Percentiles rank a stretch among this genome's conserved stretches.
phyloP scores from a whole-genome alignment of 2,888 invertebrate species.

The Drosophila diplacantha region DNA sequence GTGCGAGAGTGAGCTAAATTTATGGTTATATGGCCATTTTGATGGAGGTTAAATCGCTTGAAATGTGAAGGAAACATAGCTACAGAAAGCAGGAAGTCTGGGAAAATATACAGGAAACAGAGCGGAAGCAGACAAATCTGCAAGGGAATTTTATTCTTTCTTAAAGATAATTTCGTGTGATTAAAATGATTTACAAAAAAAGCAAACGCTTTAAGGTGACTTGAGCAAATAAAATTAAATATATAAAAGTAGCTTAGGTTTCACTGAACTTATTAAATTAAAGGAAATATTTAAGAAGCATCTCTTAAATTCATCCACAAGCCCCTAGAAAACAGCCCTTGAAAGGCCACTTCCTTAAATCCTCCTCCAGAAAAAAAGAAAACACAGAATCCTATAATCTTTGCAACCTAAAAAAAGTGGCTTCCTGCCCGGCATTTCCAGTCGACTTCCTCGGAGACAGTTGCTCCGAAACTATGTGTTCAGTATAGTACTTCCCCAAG shows the following conservation, averaged over 20 bases:
- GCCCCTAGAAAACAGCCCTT: background rate
- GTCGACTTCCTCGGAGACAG: slow-evolving; percentile 23
- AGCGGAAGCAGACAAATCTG: background rate
- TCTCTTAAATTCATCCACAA: background rate
- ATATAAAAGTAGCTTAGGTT: background rate
- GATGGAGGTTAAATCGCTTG: slow-evolving; percentile 16
- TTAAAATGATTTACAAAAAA: too few relatives aligned
- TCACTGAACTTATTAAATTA: too few relatives aligned
- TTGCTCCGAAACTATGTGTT: slow-evolving; percentile 16
- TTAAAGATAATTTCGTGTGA: background rate
- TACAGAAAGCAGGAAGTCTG: background rate
- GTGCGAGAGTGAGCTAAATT: slow-evolving; percentile 21
- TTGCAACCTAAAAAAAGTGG: background rate
- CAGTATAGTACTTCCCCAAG: slow-evolving; percentile 8
- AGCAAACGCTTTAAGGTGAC: too few relatives aligned
- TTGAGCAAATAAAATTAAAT: too few relatives aligned
- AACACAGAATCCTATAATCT: slow-evolving; percentile 5
- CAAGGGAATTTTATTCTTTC: background rate
- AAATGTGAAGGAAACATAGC: slow-evolving; percentile 4
- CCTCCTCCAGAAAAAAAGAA: background rate
- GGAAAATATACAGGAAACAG: slow-evolving; percentile 1
- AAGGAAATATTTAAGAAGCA: too few relatives aligned
- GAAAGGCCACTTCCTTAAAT: background rate
- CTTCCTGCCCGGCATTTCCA: slow-evolving; percentile 24
- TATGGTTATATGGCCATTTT: slow-evolving; percentile 27